Conservation (phyloP, 2,113 vertebrate genomes). For the Cebus imitator region DNA sequence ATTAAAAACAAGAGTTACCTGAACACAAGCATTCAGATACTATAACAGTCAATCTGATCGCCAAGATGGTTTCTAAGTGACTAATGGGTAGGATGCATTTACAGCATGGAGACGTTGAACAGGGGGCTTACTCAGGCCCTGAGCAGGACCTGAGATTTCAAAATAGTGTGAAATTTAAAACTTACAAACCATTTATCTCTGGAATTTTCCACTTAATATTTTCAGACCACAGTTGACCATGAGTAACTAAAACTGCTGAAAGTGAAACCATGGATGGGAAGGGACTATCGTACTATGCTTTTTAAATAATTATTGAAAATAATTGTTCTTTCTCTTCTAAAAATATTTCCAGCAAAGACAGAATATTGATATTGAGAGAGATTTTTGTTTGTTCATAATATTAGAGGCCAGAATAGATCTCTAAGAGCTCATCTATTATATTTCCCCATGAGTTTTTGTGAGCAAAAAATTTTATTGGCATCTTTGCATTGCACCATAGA, state of each 20-base stretch:
- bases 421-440: not conserved
- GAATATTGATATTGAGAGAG: not conserved
- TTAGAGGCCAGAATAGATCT: not conserved
- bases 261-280: not conserved
- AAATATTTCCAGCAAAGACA: not conserved
- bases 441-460: not conserved
- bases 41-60: not conserved
- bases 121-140: not conserved
- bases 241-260: not conserved
- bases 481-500: not conserved
- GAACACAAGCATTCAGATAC: not conserved
- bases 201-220: not conserved
- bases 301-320: not conserved
- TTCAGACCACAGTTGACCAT: not conserved
- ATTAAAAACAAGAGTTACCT: not conserved
- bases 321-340: conserved; percentile 10
- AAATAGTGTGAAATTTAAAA: not conserved
- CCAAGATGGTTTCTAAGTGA: not conserved
- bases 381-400: not conserved
- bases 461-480: not conserved
- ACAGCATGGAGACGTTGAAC: not conserved
- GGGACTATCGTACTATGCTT: not conserved
- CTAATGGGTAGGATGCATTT: not conserved
- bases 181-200: not conserved
- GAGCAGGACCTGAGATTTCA: not conserved